Evolutionary conservation across 2,797 vertebrate species (phyloP).

Genomic region (Allobates femoralis): DNA sequence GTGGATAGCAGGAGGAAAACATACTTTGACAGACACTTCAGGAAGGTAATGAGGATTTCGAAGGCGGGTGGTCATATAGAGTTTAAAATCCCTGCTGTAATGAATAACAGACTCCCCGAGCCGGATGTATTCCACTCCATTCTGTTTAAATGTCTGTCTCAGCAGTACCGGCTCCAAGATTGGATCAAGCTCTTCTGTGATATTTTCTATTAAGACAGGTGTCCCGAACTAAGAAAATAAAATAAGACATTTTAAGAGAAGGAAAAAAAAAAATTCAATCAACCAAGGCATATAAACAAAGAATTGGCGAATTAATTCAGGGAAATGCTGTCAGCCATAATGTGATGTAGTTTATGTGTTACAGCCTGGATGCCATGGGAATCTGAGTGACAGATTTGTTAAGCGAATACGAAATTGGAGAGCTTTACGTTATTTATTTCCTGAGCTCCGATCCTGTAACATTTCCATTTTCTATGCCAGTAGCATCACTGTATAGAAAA

Average conservation of each 20-base stretch:
- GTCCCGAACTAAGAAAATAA: constrained; percentile 69
- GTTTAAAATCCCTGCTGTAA: constrained; percentile 71
- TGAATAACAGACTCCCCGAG: constrained; percentile 67
- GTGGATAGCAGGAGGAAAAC: constrained; percentile 68
- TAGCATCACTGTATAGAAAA: constrained; percentile 43
- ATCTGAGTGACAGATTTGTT: constrained; percentile 65
- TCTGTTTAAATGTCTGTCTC: constrained; percentile 69
- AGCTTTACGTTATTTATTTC: constrained; percentile 48
- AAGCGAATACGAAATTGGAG: constrained; percentile 65
- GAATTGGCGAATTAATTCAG: constrained; percentile 59
- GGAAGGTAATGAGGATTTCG: constrained; percentile 73
- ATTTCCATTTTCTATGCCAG: constrained; percentile 66
- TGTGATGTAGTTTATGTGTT: constrained; percentile 57
- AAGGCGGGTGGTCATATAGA: constrained; percentile 70
- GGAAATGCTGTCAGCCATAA: constrained; percentile 58
- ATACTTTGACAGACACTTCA: constrained; percentile 72
- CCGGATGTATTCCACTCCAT: constrained; percentile 65
- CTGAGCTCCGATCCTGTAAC: constrained; percentile 55
- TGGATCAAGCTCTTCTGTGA: constrained; percentile 68
- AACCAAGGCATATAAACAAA: constrained; percentile 49
- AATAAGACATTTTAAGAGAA: constrained; percentile 60
- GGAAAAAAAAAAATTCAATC: constrained; percentile 39
- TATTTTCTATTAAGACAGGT: constrained; percentile 67
- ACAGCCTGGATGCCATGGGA: constrained; percentile 62
- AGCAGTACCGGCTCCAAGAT: constrained; percentile 58